phyloP scores from a whole-genome alignment of 2,888 invertebrate genomes.

The Nysson spinosus region DNA sequence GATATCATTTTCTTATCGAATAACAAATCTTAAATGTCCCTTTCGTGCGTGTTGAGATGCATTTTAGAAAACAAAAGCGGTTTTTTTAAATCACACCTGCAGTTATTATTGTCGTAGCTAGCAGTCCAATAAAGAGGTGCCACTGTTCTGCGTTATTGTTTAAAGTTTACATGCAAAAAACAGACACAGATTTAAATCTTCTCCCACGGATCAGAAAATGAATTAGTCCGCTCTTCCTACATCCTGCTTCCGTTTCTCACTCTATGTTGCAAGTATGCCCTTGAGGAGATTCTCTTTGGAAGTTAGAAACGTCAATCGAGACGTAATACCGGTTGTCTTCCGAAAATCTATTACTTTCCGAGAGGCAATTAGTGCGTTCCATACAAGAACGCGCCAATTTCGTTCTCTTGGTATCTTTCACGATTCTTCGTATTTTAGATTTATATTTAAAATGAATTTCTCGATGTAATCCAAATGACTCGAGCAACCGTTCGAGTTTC shows the following conservation, averaged over 20 bases:
- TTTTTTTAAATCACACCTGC: constrained; percentile 67
- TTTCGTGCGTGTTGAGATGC: background rate
- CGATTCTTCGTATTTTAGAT: too few species aligned
- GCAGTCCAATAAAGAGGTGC: constrained; percentile 76
- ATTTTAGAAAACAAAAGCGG: background rate
- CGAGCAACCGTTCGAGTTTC: too few species aligned
- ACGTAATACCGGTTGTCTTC: too few species aligned
- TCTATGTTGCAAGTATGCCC: background rate
- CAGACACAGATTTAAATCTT: constrained; percentile 30
- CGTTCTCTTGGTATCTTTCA: too few species aligned
- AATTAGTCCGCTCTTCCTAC: constrained; percentile 34
- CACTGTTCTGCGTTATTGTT: constrained; percentile 72
- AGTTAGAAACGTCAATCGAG: background rate
- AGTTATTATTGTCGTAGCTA: constrained; percentile 72
- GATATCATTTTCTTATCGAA: too few species aligned
- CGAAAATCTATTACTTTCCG: too few species aligned
- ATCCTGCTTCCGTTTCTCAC: constrained; percentile 29
- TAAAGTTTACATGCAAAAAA: constrained; percentile 62
- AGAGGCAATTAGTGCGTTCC: too few species aligned
- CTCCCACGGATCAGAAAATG: constrained; percentile 33
- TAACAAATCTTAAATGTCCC: background rate
- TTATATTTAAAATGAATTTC: too few species aligned
- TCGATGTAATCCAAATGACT: too few species aligned
- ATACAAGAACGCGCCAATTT: too few species aligned
- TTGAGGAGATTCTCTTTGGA: background rate